A percentile compares a stretch with the other conserved stretches of the same genome.
phyloP scores from a whole-genome alignment of 2,113 vertebrate genomes.

The Halichoerus grypus region DNA sequence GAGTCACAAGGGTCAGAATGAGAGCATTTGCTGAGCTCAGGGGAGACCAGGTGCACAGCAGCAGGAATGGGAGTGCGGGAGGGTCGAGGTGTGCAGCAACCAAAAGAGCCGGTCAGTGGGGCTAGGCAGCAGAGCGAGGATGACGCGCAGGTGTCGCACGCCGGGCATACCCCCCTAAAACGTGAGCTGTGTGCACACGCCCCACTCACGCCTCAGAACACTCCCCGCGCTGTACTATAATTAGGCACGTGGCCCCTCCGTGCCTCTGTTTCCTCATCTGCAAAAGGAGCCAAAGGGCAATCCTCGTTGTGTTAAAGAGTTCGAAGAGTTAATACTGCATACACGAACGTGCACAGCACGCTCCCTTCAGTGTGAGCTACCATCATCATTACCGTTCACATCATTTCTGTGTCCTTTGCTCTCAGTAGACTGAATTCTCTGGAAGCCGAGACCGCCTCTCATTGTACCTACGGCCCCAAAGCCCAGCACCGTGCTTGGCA shows the following conservation, averaged over 20 bases:
- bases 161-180: neutral
- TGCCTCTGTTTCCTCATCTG: neutral
- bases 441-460: neutral
- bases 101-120: neutral
- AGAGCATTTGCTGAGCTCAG: neutral
- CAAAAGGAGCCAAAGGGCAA: neutral
- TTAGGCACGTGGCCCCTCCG: neutral
- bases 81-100: rapidly evolving
- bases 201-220: neutral
- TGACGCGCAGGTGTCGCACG: rapidly evolving
- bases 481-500: neutral
- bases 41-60: neutral
- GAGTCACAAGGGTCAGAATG: rapidly evolving
- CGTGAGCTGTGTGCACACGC: neutral
- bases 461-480: neutral
- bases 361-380: neutral
- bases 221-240: rapidly evolving
- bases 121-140: rapidly evolving
- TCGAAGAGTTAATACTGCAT: neutral
- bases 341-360: neutral
- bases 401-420: neutral
- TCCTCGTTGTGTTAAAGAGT: neutral
- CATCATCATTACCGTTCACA: neutral
- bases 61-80: neutral
- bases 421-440: neutral